Evolutionary conservation across 2,888 invertebrate species (phyloP).

Genomic region (Rhopalosiphum nymphaeae): DNA sequence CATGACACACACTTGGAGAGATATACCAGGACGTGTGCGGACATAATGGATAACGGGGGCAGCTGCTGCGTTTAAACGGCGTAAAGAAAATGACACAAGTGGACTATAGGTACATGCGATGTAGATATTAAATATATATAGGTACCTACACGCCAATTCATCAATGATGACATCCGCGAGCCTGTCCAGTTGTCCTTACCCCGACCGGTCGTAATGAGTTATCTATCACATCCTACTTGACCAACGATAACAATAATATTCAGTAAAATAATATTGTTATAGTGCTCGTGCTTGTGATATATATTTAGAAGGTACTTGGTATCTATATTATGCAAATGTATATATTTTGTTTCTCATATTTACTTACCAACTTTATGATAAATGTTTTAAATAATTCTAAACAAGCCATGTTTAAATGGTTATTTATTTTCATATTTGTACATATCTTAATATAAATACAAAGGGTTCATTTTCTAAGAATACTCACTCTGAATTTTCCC

Average conservation of each 20-base stretch:
- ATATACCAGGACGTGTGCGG: conserved; percentile 23
- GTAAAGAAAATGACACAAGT: conserved; percentile 55
- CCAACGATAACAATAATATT: too few species aligned
- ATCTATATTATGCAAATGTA: not conserved
- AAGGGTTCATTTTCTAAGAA: too few species aligned
- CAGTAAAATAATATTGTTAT: not conserved
- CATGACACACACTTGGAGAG: conserved; percentile 32
- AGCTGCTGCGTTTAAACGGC: conserved; percentile 30
- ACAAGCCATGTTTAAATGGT: not conserved
- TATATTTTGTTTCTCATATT: not conserved
- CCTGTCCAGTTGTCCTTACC: not conserved
- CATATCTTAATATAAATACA: too few species aligned
- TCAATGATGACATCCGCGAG: not conserved
- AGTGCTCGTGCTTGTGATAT: not conserved
- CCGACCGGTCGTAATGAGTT: too few species aligned
- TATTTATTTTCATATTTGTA: too few species aligned
- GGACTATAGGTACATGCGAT: conserved; percentile 5
- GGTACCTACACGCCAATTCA: not conserved
- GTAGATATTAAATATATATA: not conserved
- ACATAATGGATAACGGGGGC: conserved; percentile 48
- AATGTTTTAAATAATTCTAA: not conserved
- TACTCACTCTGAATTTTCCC: too few species aligned
- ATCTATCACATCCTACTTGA: too few species aligned
- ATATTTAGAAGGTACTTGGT: not conserved
- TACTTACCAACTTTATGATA: not conserved